Conservation (phyloP, 2,888 invertebrate species). For the Tridacna crocea region DNA sequence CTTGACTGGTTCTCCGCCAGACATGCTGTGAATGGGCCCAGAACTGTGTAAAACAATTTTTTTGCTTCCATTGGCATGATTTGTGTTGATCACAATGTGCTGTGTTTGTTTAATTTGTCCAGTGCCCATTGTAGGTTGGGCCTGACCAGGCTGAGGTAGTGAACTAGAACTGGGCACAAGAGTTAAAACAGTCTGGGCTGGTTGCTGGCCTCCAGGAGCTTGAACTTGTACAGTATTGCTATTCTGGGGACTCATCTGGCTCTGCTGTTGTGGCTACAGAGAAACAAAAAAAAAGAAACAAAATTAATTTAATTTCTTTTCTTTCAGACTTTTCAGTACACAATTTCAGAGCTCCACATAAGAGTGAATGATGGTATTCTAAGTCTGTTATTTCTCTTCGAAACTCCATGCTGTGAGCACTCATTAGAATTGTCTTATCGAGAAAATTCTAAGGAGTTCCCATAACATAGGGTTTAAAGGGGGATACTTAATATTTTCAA, state of each 20-base stretch:
- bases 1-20: slow-evolving; percentile 29
- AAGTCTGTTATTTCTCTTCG: no score
- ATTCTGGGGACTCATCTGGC: slow-evolving; percentile 28
- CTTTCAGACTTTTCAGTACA: not conserved
- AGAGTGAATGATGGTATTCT: no score
- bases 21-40: slow-evolving; percentile 23
- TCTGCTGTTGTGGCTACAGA: slow-evolving; percentile 36
- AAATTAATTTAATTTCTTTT: no score
- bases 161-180: slow-evolving; percentile 1
- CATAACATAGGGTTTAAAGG: no score
- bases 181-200: slow-evolving; percentile 25
- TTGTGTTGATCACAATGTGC: slow-evolving; percentile 41
- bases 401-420: no score
- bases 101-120: slow-evolving; percentile 35
- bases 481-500: no score
- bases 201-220: slow-evolving; percentile 4
- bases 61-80: slow-evolving; percentile 28
- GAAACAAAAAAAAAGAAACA: not conserved
- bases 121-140: not conserved
- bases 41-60: slow-evolving; percentile 44
- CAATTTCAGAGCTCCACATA: not conserved
- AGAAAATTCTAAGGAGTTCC: no score
- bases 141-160: slow-evolving; percentile 32
- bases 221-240: not conserved
- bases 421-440: not conserved